phyloP scores from a whole-genome alignment of 2,888 invertebrate genomes.

The Mantis religiosa region DNA sequence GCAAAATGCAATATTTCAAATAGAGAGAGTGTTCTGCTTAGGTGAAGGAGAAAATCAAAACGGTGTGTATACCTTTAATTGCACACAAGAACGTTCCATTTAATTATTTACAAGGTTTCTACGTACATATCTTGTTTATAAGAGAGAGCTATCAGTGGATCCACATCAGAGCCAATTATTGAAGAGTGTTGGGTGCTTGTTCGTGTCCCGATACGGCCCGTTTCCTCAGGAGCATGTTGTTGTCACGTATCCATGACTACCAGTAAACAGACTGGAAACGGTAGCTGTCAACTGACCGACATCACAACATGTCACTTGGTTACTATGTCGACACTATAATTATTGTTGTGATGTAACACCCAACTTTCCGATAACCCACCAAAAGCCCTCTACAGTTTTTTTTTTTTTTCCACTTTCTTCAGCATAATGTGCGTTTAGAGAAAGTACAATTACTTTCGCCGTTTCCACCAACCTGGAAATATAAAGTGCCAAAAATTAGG shows the following conservation, averaged over 20 bases:
- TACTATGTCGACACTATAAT: neutral
- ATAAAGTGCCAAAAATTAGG: too few species aligned
- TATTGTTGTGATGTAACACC: neutral
- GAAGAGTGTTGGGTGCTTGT: neutral
- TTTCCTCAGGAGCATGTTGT: neutral
- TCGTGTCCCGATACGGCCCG: neutral
- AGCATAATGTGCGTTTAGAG: neutral
- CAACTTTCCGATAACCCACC: neutral
- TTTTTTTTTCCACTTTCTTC: neutral
- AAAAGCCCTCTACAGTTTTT: neutral
- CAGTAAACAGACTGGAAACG: neutral
- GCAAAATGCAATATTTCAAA: too few species aligned
- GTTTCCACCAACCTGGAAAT: neutral
- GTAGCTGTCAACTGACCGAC: neutral
- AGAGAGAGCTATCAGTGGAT: too few species aligned
- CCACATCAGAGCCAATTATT: too few species aligned
- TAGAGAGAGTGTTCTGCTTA: too few species aligned
- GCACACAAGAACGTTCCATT: too few species aligned
- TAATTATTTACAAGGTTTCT: too few species aligned
- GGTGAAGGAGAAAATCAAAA: too few species aligned
- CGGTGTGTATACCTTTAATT: too few species aligned
- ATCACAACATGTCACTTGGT: neutral
- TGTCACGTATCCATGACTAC: neutral
- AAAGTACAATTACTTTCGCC: neutral
- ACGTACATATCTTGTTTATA: too few species aligned